Conservation (phyloP, 1,140 invertebrate genomes). For the Drosophila novamexicana region DNA sequence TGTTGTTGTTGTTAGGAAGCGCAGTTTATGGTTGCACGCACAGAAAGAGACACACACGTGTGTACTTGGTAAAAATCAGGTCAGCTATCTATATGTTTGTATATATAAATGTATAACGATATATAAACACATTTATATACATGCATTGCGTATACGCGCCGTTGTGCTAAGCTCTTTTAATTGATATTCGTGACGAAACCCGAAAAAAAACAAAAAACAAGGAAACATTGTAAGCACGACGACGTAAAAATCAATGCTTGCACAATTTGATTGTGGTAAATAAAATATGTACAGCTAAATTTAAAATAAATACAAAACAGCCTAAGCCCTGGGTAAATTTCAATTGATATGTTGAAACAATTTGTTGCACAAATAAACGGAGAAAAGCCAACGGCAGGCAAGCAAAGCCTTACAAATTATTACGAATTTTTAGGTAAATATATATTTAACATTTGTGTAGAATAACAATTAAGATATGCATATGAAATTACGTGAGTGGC, state of each 20-base stretch:
- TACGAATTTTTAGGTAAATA: too few relatives aligned
- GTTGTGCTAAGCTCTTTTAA: slow-evolving; percentile 32
- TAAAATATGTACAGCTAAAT: not conserved
- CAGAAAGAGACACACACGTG: slow-evolving; percentile 1
- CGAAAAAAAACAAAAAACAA: not conserved
- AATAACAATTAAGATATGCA: too few relatives aligned
- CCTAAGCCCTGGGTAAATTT: not conserved
- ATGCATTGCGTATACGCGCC: slow-evolving; percentile 20
- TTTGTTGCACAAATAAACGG: slow-evolving; percentile 3
- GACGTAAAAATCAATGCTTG: slow-evolving; percentile 21
- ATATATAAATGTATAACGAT: not conserved
- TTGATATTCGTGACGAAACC: slow-evolving; percentile 30
- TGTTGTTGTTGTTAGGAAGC: slow-evolving; percentile 3
- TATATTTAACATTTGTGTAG: too few relatives aligned
- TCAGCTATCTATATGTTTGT: slow-evolving; percentile 7
- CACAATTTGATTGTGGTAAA: slow-evolving; percentile 25
- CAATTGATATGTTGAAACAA: slow-evolving; percentile 3
- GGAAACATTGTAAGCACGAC: not conserved
- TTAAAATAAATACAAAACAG: slow-evolving; percentile 1
- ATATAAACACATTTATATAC: too few relatives aligned
- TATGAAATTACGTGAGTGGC: too few relatives aligned
- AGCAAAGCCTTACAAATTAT: not conserved
- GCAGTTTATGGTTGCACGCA: slow-evolving; percentile 16
- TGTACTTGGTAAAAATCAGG: slow-evolving; percentile 15
- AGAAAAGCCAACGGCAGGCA: not conserved